A percentile compares a stretch with the other conserved stretches of the same genome.
These are phyloP conservation scores for Nemoura dubitans DNA, from an alignment of 2,888 invertebrate species.

Conservation along the genomic window DNA sequence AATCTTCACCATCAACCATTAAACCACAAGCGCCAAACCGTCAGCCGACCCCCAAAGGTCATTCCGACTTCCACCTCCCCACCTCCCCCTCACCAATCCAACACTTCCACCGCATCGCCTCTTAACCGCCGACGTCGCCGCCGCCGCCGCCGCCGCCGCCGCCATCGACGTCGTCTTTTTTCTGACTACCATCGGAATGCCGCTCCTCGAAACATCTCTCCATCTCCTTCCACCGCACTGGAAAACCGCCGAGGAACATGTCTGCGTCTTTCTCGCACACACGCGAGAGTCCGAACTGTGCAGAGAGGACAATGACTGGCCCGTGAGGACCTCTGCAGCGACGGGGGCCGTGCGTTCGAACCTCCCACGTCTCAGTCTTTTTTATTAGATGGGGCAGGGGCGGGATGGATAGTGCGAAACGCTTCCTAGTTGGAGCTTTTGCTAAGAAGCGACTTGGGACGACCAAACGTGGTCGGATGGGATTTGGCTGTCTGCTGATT, in stretches of 20 bases:
- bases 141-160: neutral
- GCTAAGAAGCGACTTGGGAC: neutral
- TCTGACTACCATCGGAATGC: slow-evolving; percentile 9
- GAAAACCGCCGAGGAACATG: neutral
- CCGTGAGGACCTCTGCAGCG: neutral
- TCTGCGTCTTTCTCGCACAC: neutral
- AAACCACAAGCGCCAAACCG: neutral
- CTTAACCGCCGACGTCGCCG: neutral
- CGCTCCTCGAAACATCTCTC: slow-evolving; percentile 29
- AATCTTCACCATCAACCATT: too few relatives aligned
- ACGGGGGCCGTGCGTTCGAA: neutral
- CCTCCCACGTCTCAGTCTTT: neutral
- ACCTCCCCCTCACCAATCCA: neutral
- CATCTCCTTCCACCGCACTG: neutral
- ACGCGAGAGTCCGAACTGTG: neutral
- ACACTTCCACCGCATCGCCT: neutral
- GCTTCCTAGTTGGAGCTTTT: neutral
- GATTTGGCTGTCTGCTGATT: too few relatives aligned
- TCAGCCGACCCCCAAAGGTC: slow-evolving; percentile 5
- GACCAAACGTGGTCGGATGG: neutral
- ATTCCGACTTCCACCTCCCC: neutral
- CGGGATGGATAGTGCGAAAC: neutral
- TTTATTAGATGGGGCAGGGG: neutral
- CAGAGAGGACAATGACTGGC: neutral
- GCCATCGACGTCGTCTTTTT: neutral